Conservation (phyloP, 2,113 vertebrate genomes). For the Spilogale gracilis region DNA sequence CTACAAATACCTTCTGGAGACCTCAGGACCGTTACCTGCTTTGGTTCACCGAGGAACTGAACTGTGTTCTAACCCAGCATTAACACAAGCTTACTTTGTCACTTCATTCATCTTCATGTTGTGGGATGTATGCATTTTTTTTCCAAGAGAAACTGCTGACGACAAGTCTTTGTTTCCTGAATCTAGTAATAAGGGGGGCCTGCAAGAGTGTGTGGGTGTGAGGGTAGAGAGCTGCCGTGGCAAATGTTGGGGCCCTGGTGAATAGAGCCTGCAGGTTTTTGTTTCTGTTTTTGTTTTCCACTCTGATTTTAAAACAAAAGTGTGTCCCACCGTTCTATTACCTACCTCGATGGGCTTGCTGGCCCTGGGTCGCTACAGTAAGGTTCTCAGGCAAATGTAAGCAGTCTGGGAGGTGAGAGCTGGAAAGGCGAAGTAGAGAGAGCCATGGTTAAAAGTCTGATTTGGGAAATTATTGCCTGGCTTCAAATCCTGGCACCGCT, state of each 20-base stretch:
- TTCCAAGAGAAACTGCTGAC: neutral
- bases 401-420: neutral
- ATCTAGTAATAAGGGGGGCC: neutral
- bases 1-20: neutral
- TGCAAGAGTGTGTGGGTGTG: neutral
- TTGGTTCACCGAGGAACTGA: neutral
- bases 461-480: neutral
- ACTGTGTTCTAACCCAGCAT: neutral
- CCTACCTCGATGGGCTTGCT: neutral
- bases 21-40: neutral
- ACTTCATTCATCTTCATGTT: neutral
- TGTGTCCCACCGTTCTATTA: neutral
- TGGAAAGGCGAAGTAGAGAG: neutral
- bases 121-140: neutral
- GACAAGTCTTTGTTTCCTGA: neutral
- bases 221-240: neutral
- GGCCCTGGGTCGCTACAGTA: neutral
- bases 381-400: neutral
- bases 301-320: neutral
- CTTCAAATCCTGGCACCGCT: neutral
- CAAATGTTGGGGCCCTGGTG: neutral
- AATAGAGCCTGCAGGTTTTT: neutral
- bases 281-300: neutral
- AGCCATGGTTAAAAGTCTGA: neutral
- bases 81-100: neutral